A percentile compares a stretch with the other conserved stretches of the same genome.
These are phyloP conservation scores for Trissolcus brochymenae DNA, from an alignment of 2,888 invertebrate species.

Conservation along the genomic window DNA sequence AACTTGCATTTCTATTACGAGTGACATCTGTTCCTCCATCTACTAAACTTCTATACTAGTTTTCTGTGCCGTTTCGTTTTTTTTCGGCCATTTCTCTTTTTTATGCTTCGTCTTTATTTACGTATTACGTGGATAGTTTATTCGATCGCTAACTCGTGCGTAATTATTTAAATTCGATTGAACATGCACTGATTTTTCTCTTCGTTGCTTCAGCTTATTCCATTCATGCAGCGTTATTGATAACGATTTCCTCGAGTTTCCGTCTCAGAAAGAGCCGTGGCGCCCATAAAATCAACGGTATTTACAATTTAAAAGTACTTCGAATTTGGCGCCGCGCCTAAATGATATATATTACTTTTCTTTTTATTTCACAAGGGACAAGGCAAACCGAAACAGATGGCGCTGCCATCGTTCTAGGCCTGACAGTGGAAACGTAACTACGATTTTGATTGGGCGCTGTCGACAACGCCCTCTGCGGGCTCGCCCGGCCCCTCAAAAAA, in stretches of 20 bases:
- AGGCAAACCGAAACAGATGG: neutral
- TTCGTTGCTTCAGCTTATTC: constrained; percentile 49
- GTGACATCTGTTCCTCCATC: constrained; percentile 16
- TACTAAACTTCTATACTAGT: constrained; percentile 46
- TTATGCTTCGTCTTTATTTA: constrained; percentile 17
- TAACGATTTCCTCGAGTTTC: constrained; percentile 17
- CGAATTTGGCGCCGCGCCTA: constrained; percentile 7
- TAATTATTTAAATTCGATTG: constrained; percentile 50
- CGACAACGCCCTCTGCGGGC: constrained; percentile 5
- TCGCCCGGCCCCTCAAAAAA: constrained; percentile 7
- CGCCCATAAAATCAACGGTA: constrained; percentile 12
- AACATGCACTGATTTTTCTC: constrained; percentile 49
- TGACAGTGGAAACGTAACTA: constrained; percentile 34
- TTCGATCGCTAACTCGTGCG: constrained; percentile 55
- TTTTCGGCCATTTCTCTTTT: constrained; percentile 5
- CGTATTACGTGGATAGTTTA: constrained; percentile 51
- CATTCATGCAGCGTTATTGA: constrained; percentile 19
- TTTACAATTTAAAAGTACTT: constrained; percentile 18
- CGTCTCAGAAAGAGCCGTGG: neutral
- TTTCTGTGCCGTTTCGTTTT: constrained; percentile 23
- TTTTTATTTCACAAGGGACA: neutral
- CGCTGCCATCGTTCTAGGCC: constrained; percentile 39
- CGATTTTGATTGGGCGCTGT: constrained; percentile 30
- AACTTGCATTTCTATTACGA: constrained; percentile 39
- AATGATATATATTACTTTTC: constrained; percentile 5